These are phyloP conservation scores for Eidolon dupreanum DNA, from an alignment of 2,797 vertebrate genomes.

Conservation along the genomic window DNA sequence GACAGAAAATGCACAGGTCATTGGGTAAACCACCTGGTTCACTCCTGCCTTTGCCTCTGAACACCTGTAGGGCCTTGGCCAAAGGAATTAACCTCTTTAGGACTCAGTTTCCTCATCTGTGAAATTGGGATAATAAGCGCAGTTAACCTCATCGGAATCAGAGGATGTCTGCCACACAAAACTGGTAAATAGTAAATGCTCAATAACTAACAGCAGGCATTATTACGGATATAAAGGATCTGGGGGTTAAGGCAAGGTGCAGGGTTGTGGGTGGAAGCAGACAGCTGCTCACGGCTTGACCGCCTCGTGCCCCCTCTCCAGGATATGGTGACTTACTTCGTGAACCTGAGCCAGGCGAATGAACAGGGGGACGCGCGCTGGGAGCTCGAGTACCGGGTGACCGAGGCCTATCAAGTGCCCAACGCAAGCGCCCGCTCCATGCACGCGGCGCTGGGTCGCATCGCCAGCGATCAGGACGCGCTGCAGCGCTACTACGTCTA, in stretches of 20 bases:
- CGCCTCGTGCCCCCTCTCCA: slow-evolving; percentile 70
- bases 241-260: background rate
- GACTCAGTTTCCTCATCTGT: background rate
- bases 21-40: background rate
- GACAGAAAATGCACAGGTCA: background rate
- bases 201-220: background rate
- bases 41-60: background rate
- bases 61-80: background rate
- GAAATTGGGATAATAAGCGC: background rate
- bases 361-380: slow-evolving; percentile 82
- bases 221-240: background rate
- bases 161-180: background rate
- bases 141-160: background rate
- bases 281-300: rapidly evolving
- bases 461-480: slow-evolving; percentile 78
- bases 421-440: slow-evolving; percentile 90
- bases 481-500: slow-evolving; percentile 93
- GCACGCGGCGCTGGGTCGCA: slow-evolving; percentile 86
- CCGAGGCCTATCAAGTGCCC: slow-evolving; percentile 89
- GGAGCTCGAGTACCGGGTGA: slow-evolving; percentile 95
- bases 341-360: slow-evolving; percentile 94
- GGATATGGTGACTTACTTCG: slow-evolving; percentile 95
- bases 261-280: background rate
- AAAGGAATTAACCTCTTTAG: background rate
- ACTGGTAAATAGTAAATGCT: background rate